Conservation (phyloP, 2,888 invertebrate species). For the Catocala nupta region DNA sequence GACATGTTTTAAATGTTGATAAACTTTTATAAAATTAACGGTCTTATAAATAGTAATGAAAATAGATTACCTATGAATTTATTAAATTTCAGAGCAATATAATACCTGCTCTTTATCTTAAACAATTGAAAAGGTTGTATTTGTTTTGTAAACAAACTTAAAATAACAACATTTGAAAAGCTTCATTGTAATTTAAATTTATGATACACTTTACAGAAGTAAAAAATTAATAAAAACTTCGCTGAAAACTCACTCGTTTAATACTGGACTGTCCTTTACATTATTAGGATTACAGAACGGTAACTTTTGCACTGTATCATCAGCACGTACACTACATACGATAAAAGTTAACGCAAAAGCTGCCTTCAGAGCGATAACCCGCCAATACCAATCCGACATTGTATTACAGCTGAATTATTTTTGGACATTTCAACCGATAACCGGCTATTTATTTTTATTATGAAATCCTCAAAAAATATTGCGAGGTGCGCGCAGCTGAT, state of each 20-base stretch:
- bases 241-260: slow-evolving; percentile 74
- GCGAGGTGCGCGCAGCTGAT: slow-evolving; percentile 51
- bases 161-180: background rate
- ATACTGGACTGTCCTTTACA: slow-evolving; percentile 63
- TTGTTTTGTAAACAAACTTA: slow-evolving; percentile 55
- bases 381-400: slow-evolving; percentile 84
- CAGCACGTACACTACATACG: slow-evolving; percentile 72
- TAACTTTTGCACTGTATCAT: slow-evolving; percentile 77
- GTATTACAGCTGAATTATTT: slow-evolving; percentile 75
- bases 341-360: slow-evolving; percentile 73
- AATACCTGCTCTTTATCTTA: slow-evolving; percentile 13
- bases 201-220: background rate
- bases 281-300: slow-evolving; percentile 82
- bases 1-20: slow-evolving; percentile 31
- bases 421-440: slow-evolving; percentile 74
- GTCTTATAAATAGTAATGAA: background rate
- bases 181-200: background rate
- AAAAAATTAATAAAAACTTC: slow-evolving; percentile 12
- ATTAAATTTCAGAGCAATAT: background rate
- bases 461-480: slow-evolving; percentile 67
- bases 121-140: slow-evolving; percentile 8
- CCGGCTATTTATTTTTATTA: slow-evolving; percentile 66
- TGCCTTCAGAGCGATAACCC: slow-evolving; percentile 74
- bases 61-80: background rate
- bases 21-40: background rate